Percentiles rank a stretch among this genome's conserved stretches.
These are phyloP conservation scores for Oscheius sp. DNA, from an alignment of 2,888 invertebrate genomes.

Conservation along the genomic window DNA sequence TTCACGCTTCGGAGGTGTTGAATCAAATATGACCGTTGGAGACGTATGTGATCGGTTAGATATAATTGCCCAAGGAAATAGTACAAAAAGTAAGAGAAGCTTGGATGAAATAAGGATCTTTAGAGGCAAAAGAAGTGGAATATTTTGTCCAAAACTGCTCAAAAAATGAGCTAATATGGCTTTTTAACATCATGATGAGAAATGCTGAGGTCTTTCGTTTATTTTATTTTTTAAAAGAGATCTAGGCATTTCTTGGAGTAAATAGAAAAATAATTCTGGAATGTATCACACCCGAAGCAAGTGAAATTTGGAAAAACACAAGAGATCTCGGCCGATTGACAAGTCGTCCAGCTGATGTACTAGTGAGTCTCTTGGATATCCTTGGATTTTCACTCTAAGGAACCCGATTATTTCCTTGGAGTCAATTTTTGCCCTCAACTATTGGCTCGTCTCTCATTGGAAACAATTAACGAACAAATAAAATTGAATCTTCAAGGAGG, in stretches of 20 bases:
- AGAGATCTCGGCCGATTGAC: constrained; percentile 18
- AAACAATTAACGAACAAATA: constrained; percentile 33
- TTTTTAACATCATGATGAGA: constrained; percentile 48
- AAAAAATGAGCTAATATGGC: constrained; percentile 49
- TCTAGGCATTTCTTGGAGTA: constrained; percentile 10
- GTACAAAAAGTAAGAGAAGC: neutral
- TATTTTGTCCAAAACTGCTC: constrained; percentile 37
- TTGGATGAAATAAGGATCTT: neutral
- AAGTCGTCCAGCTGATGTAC: neutral
- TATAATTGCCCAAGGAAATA: neutral
- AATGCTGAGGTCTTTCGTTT: constrained; percentile 39
- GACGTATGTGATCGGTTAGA: constrained; percentile 7
- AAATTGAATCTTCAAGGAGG: constrained; percentile 27
- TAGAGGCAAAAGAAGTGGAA: constrained; percentile 9
- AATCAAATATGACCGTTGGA: neutral
- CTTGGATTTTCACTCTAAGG: neutral
- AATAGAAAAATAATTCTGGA: constrained; percentile 4
- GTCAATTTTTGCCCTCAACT: constrained; percentile 38
- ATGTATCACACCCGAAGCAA: constrained; percentile 16
- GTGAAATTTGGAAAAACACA: constrained; percentile 26
- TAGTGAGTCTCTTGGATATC: neutral
- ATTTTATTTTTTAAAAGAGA: neutral
- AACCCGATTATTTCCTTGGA: constrained; percentile 30
- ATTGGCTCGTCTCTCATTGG: constrained; percentile 30
- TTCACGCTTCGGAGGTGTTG: neutral